phyloP scores from a whole-genome alignment of 1,140 invertebrate genomes.

The Ptiloglossa arizonensis region DNA sequence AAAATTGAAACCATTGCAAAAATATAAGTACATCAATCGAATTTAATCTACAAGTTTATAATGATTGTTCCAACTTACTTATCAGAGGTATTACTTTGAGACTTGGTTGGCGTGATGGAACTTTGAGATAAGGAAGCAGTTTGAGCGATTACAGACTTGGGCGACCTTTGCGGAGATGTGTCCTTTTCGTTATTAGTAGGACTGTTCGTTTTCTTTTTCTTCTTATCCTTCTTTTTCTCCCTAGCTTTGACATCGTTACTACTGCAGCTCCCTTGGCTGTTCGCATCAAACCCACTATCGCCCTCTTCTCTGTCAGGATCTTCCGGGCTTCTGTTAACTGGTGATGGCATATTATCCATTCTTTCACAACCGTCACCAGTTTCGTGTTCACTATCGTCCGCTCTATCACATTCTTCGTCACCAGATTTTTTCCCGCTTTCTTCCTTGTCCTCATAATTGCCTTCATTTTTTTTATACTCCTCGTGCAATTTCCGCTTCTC shows the following conservation, averaged over 20 bases:
- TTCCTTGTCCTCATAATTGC: constrained; percentile 86
- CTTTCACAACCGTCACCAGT: constrained; percentile 75
- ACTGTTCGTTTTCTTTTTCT: constrained; percentile 86
- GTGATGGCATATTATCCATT: constrained; percentile 74
- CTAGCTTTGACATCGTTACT: constrained; percentile 88
- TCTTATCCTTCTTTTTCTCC: constrained; percentile 88
- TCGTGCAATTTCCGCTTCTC: constrained; percentile 87
- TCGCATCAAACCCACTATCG: constrained; percentile 93
- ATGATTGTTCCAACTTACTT: constrained; percentile 71
- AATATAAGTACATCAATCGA: no score
- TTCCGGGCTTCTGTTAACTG: constrained; percentile 75
- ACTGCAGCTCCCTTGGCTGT: constrained; percentile 92
- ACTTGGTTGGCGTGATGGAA: constrained; percentile 66
- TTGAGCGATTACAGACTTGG: constrained; percentile 64
- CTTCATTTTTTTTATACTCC: constrained; percentile 90
- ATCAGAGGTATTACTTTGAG: constrained; percentile 65
- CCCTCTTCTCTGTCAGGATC: constrained; percentile 89
- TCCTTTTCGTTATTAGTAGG: constrained; percentile 73
- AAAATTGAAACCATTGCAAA: constrained; percentile 8
- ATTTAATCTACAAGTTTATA: constrained; percentile 31
- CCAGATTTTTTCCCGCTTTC: constrained; percentile 84
- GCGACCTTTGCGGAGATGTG: constrained; percentile 72
- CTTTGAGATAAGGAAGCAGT: constrained; percentile 61
- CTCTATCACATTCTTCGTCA: constrained; percentile 83
- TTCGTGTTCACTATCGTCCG: constrained; percentile 82